Evolutionary conservation across 2,888 invertebrate species (phyloP).

Genomic region (Pharmacophagus antenor): DNA sequence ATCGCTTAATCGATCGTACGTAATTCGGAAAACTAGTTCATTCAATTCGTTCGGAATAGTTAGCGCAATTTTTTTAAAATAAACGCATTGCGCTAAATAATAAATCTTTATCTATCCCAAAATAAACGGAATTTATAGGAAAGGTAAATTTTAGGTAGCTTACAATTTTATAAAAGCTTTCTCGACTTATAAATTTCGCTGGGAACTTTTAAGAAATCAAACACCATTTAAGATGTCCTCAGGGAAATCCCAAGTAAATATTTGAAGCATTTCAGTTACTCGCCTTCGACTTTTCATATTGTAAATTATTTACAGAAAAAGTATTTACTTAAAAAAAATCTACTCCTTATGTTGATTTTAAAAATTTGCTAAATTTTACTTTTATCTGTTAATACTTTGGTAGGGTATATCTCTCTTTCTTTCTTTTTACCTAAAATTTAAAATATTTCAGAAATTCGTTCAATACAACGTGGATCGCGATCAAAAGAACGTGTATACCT

Average conservation of each 20-base stretch:
- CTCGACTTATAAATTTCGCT: slow-evolving; percentile 31
- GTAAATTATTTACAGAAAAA: background rate
- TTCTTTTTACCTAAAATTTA: no score
- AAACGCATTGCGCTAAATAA: background rate
- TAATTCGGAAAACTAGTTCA: background rate
- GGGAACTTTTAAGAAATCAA: slow-evolving; percentile 31
- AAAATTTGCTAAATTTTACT: no score
- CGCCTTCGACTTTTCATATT: background rate
- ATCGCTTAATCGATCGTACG: background rate
- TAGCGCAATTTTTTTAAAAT: background rate
- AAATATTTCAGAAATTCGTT: no score
- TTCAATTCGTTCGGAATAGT: no score
- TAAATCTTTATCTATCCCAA: background rate
- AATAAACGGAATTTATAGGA: background rate
- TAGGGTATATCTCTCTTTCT: no score
- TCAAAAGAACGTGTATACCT: no score
- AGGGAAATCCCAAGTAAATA: slow-evolving; percentile 22
- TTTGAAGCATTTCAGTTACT: slow-evolving; percentile 19
- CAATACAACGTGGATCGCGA: no score
- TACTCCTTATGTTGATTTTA: background rate
- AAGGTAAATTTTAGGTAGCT: slow-evolving; percentile 45
- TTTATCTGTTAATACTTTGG: no score
- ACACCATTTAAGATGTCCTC: slow-evolving; percentile 22
- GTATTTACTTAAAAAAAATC: background rate
- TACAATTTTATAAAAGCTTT: slow-evolving; percentile 41